These are phyloP conservation scores for Cygnus buccinator DNA, from an alignment of 2,113 vertebrate species.

Conservation along the genomic window DNA sequence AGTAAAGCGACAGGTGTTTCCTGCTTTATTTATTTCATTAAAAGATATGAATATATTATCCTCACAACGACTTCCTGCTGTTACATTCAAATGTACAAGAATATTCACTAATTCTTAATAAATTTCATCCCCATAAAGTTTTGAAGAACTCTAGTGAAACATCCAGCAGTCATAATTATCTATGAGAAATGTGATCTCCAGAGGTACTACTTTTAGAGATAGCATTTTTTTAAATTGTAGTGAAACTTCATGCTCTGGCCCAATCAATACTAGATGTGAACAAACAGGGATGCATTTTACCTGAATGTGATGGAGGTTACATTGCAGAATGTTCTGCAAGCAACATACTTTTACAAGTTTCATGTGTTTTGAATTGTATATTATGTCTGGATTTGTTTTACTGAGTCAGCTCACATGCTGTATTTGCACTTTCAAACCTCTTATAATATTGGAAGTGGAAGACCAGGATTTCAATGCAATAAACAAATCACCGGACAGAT, in stretches of 20 bases:
- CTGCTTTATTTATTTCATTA: conserved; percentile 2
- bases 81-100: neutral
- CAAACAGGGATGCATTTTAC: too few relatives aligned
- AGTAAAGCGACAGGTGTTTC: neutral
- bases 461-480: too few relatives aligned
- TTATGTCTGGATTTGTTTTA: too few relatives aligned
- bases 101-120: neutral
- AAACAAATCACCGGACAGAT: too few relatives aligned
- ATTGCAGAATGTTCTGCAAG: too few relatives aligned
- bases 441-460: too few relatives aligned
- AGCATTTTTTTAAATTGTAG: neutral
- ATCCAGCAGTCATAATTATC: neutral
- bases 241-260: neutral
- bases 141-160: neutral
- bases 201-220: neutral
- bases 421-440: too few relatives aligned
- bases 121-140: neutral
- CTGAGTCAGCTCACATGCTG: too few relatives aligned
- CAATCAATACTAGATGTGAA: too few relatives aligned
- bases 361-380: too few relatives aligned
- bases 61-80: neutral
- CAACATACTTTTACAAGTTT: too few relatives aligned
- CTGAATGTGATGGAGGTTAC: too few relatives aligned
- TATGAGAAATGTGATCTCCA: neutral
- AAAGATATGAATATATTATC: neutral